These are phyloP conservation scores for Leucozona laternaria DNA, from an alignment of 2,888 invertebrate species.

Conservation along the genomic window DNA sequence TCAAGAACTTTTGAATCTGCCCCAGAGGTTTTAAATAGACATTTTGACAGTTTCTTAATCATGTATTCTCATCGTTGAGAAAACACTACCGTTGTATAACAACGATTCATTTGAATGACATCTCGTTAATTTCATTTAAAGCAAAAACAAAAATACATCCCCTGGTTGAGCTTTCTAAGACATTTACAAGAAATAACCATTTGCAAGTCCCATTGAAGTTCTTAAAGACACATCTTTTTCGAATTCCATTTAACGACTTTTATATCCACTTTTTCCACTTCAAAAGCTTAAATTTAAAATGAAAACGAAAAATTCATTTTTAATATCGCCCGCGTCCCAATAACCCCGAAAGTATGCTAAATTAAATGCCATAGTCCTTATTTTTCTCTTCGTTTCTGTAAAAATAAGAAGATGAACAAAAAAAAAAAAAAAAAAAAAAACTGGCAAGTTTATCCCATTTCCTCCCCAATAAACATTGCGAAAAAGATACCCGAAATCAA, in stretches of 20 bases:
- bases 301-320: constrained; percentile 67
- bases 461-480: constrained; percentile 66
- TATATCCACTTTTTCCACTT: constrained; percentile 40
- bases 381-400: not conserved
- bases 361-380: constrained; percentile 64
- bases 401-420: not conserved
- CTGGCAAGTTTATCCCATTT: constrained; percentile 38
- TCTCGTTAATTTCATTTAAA: not conserved
- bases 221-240: constrained; percentile 38
- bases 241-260: constrained; percentile 40
- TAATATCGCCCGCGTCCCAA: constrained; percentile 60
- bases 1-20: not conserved
- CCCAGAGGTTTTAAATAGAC: not conserved
- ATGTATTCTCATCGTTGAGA: not conserved
- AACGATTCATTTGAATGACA: constrained; percentile 32
- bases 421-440: not conserved
- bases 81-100: not conserved
- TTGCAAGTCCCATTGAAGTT: constrained; percentile 48
- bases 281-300: constrained; percentile 56
- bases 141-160: not conserved
- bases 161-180: constrained; percentile 16
- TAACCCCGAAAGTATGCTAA: constrained; percentile 67
- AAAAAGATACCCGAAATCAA: constrained; percentile 66
- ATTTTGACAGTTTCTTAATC: not conserved
- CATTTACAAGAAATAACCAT: constrained; percentile 64